Evolutionary conservation across 2,113 vertebrate genomes (phyloP).

Genomic region (Nycticryphes semicollaris): DNA sequence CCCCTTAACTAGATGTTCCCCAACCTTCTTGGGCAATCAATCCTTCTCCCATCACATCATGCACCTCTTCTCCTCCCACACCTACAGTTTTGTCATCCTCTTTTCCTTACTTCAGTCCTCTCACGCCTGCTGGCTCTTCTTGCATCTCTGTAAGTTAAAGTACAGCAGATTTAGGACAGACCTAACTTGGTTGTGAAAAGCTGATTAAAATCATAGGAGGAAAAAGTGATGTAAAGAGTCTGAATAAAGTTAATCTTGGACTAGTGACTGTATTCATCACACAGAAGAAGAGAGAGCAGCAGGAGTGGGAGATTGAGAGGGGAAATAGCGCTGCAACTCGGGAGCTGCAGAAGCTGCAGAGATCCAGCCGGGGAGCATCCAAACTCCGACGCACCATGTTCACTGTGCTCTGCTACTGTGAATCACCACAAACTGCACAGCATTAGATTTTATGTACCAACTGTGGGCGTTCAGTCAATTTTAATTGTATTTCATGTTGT

Average conservation of each 20-base stretch:
- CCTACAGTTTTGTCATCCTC: background rate
- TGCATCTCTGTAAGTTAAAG: background rate
- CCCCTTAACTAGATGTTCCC: background rate
- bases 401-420: background rate
- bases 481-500: conserved; percentile 56
- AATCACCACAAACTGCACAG: conserved; percentile 4
- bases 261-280: background rate
- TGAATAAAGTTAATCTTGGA: background rate
- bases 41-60: background rate
- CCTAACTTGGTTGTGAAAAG: background rate
- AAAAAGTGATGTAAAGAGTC: background rate
- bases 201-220: background rate
- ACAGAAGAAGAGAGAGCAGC: background rate
- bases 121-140: background rate
- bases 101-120: background rate
- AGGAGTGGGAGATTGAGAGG: accelerated
- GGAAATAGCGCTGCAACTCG: background rate
- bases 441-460: background rate
- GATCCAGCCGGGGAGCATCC: background rate
- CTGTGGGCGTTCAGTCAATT: conserved; percentile 24
- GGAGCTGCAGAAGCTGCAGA: background rate
- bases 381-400: background rate
- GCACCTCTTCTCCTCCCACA: background rate
- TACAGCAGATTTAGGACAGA: background rate
- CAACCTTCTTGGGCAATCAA: background rate